Percentiles rank a stretch among this genome's conserved stretches.
These are phyloP conservation scores for Isichthys henryi DNA, from an alignment of 2,113 vertebrate species.

Conservation along the genomic window DNA sequence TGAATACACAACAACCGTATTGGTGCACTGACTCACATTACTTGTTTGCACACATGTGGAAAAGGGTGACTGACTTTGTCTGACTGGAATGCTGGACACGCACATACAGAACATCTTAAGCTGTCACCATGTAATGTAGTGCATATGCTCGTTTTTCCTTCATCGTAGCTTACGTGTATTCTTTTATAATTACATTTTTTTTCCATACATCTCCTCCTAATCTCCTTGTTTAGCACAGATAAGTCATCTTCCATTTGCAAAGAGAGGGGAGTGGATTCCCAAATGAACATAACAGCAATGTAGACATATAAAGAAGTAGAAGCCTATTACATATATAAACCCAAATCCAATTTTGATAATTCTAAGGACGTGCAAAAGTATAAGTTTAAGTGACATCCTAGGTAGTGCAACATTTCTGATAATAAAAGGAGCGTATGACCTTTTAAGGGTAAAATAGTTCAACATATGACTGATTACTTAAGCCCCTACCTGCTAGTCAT, in stretches of 20 bases:
- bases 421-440: not conserved
- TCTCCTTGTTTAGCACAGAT: not conserved
- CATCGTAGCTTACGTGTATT: not conserved
- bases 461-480: not conserved
- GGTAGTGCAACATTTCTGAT: not conserved
- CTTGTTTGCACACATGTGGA: slow-evolving; percentile 50
- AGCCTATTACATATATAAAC: not conserved
- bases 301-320: not conserved
- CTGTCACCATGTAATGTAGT: not conserved
- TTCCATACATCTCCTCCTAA: not conserved
- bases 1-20: slow-evolving; percentile 36
- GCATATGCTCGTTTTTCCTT: not conserved
- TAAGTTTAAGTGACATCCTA: not conserved
- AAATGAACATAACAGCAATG: not conserved
- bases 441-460: not conserved
- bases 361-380: not conserved
- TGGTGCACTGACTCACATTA: slow-evolving; percentile 34
- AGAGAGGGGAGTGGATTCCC: not conserved
- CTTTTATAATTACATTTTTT: not conserved
- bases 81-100: slow-evolving; percentile 61
- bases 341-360: not conserved
- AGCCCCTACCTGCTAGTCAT: not conserved
- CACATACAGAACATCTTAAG: slow-evolving; percentile 41
- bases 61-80: slow-evolving; percentile 56
- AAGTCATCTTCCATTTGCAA: not conserved